A percentile compares a stretch with the other conserved stretches of the same genome.
phyloP scores from a whole-genome alignment of 2,888 invertebrate genomes.

The Myathropa florea region DNA sequence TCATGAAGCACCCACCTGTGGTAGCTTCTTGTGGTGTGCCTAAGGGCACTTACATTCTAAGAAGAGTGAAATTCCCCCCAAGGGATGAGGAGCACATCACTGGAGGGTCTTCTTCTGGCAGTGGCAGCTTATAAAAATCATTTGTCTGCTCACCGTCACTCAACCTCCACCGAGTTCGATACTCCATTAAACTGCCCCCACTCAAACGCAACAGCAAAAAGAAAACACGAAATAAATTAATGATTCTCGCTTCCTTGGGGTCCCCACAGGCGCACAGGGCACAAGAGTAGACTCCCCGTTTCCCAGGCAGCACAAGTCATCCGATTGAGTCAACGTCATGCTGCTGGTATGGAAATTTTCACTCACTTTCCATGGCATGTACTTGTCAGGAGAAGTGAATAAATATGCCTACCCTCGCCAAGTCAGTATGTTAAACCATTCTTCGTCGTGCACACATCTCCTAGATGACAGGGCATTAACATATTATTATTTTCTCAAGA shows the following conservation, averaged over 20 bases:
- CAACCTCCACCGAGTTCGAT: background rate
- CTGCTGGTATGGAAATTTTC: background rate
- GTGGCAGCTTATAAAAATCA: background rate
- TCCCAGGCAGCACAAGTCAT: background rate
- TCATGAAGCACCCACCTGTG: background rate
- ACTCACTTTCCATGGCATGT: background rate
- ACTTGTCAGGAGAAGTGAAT: background rate
- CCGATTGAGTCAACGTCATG: background rate
- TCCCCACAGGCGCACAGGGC: background rate
- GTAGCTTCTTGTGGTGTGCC: background rate
- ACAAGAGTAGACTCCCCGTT: background rate
- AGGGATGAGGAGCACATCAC: background rate
- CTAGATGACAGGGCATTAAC: constrained; percentile 32
- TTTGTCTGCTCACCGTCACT: background rate
- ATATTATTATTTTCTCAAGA: constrained; percentile 31
- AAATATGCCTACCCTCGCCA: too few relatives aligned
- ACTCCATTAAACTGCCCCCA: background rate
- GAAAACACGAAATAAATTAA: background rate
- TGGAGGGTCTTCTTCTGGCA: background rate
- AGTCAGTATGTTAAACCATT: background rate
- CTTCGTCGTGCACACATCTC: background rate
- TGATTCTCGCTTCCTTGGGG: background rate
- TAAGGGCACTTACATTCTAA: background rate
- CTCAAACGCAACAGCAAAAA: background rate
- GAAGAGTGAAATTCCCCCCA: background rate